Base-by-base conservation (phyloP, 53 echinoderm and acorn worm genomes). In the Glandiceps talaboti region DNA sequence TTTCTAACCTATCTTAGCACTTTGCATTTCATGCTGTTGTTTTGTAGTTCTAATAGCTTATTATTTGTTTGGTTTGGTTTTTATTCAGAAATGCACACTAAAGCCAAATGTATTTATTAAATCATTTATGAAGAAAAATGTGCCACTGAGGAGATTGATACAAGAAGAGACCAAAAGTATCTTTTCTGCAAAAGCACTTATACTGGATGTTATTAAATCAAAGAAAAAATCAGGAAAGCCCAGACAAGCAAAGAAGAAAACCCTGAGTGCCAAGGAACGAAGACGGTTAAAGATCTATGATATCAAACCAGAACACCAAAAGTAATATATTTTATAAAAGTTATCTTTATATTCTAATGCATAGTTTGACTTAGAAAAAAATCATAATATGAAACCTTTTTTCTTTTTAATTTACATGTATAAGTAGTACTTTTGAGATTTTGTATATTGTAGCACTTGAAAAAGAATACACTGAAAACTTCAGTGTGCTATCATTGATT, bases 281-380 rank as follows among this genome's bases (percentile, higher is more conserved):
- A 92, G 88, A 79, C 79, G 87, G 76, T 32, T 96, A 76, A 89
- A 89, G 30, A 33, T 96, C 79, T 91, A 80, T 83, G 91, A 96
- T 26, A 92, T 96, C 29, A 88, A 92, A 25, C 73, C 33, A 80
- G 92, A 92, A 27, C 90, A 90, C 29, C 97, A 96, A 79, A 96
- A 84, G 97, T 96, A 64, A 86, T 86, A 76, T 1, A 1, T 30
- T 76, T n/a, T n/a, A n/a, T n/a, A n/a, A n/a, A n/a, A n/a, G n/a
- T n/a, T n/a, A n/a, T n/a, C n/a, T n/a, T n/a, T n/a, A n/a, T n/a
- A n/a, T n/a, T n/a, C n/a, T n/a, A n/a, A n/a, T n/a, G n/a, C n/a
- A n/a, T n/a, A n/a, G n/a, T n/a, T n/a, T n/a, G n/a, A n/a, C n/a
- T n/a, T n/a, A n/a, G n/a, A n/a, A n/a, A n/a, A n/a, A n/a, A n/a